Base-by-base conservation (phyloP, 2,113 vertebrate genomes). In the Scopus umbretta region DNA sequence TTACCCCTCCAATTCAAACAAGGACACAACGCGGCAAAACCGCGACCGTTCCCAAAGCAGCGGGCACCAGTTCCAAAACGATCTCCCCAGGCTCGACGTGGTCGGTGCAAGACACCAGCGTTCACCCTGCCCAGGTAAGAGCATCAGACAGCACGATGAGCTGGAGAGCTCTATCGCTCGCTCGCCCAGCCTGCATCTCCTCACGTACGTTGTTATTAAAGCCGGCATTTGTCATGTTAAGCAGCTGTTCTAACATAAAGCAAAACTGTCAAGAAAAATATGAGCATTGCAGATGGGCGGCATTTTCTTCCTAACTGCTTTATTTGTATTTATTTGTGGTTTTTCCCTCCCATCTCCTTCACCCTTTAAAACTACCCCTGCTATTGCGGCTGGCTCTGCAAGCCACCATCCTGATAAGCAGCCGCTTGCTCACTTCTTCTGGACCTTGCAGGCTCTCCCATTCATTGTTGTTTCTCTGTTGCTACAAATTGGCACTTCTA, bases 181-280 rank as follows among this genome's bases (percentile, higher is more conserved):
- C 89, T 66, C 61, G 17, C 88, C 65, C 58, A 55, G 49, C 90
- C 95, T 27, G 40, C 87, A 66, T 92, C 92, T 92, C 95, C 87
- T 92, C 70, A 32, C 3, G 6, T 52, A 68, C 67, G 15, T 73
- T 23, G 29, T 81, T 96, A 94, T 95, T 95, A 96, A 97, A 96
- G 78, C 65, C 52, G 11, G 86, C 47, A 1, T 97, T 97, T 97
- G 96, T 97, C 98, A 97, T 25, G 91, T 95, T 98, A 97, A 98
- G 91, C 96, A 97, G 97, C 95, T 98, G 96, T 75, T 94, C 80
- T 38, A 96, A 94, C 96, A 95, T 55, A 95, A 96, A 98, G 95
- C 92, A 88, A 86, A 96, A 96, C 94, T 18, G 36, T 90, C 95
- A 82, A 91, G 92, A 30, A 92, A 97, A 97, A 97, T 23, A 93